Base-by-base conservation (phyloP, 2,888 invertebrate species). In the Drosophila diplacantha region DNA sequence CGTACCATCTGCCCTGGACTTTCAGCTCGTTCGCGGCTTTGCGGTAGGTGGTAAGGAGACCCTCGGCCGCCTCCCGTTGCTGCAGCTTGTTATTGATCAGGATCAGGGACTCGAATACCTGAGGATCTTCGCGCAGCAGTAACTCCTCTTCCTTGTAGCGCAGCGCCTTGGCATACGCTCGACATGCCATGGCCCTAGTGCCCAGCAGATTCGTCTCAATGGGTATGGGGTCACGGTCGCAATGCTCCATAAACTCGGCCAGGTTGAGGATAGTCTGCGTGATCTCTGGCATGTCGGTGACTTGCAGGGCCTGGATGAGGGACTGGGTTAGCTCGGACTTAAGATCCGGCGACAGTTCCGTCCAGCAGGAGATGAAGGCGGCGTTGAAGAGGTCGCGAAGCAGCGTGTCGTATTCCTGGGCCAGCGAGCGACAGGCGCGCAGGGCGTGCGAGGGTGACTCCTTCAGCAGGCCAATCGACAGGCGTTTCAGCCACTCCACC, bases 241-340 rank as follows among this genome's bases (percentile, higher is more conserved):
- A 99, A 86, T 99, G 99, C 83, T 99, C 99, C 97, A 99, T 98
- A 84, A 99, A 99, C 88, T 99, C 99, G 0, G 98, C 98, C 68
- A 99, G 90, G 89, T 99, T 99, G 14, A 99, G 90, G 66, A 99
- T 95, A 0, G 97, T 97, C 84, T 98, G 98, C 0, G 97, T 98
- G 43, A 98, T 93, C 87, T 99, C 98, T 0, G 98, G 97, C 55
- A 98, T 93, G 85, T 98, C 98, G 5, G 96, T 96, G 0, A 97
- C 96, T 62, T 93, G 93, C 8, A 99, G 89, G 0, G 99, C 99
- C 85, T 96, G 94, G 76, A 96, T 94, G 31, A 99, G 89, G 31
- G 95, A 96, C 31, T 92, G 91, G 9, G 98, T 94, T 3, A 99
- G 90, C 82, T 97, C 96, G 38, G 93, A 91, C 70, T 97, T 96